A percentile compares a stretch with the other conserved stretches of the same genome.
Conservation (phyloP, 2,888 invertebrate genomes). For the Leucoptera coffeella region DNA sequence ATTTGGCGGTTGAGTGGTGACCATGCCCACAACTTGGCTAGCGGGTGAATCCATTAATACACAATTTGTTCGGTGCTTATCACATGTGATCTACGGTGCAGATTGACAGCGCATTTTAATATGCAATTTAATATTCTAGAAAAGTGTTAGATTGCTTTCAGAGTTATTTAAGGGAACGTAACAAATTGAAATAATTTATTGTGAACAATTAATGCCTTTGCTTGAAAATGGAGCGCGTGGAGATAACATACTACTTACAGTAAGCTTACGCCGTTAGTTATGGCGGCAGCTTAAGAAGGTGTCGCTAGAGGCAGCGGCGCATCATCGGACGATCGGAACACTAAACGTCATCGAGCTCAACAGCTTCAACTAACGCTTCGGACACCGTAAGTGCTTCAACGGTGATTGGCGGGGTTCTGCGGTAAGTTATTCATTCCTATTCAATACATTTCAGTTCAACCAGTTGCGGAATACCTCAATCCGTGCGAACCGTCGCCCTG, state of each 20-base stretch:
- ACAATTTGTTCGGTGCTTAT: conserved; percentile 18
- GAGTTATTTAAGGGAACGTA: too few species aligned
- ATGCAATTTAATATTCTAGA: conserved; percentile 17
- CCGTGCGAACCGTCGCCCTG: conserved; percentile 63
- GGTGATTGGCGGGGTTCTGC: conserved; percentile 23
- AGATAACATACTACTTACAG: conserved; percentile 54
- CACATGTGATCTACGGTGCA: conserved; percentile 23
- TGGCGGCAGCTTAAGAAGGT: conserved; percentile 40
- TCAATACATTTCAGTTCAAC: conserved; percentile 32
- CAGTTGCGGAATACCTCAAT: conserved; percentile 35
- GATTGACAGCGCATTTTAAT: conserved; percentile 15
- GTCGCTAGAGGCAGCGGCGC: conserved; percentile 36
- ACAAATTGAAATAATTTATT: conserved; percentile 6
- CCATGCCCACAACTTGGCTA: conserved; percentile 37
- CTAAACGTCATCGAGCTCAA: conserved; percentile 42
- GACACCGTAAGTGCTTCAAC: conserved; percentile 44
- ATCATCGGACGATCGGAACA: conserved; percentile 35
- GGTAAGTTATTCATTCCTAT: conserved; percentile 33
- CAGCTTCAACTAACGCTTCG: conserved; percentile 53
- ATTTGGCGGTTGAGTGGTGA: conserved; percentile 25
- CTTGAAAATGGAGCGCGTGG: conserved; percentile 49
- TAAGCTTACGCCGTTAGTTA: conserved; percentile 43
- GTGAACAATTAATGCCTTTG: conserved; percentile 41
- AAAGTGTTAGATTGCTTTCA: too few species aligned
- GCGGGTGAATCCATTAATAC: conserved; percentile 17